Percentiles rank a stretch among this genome's conserved stretches.
Evolutionary conservation across 2,888 invertebrate species (phyloP).

Genomic region (Clistopyga incitator): DNA sequence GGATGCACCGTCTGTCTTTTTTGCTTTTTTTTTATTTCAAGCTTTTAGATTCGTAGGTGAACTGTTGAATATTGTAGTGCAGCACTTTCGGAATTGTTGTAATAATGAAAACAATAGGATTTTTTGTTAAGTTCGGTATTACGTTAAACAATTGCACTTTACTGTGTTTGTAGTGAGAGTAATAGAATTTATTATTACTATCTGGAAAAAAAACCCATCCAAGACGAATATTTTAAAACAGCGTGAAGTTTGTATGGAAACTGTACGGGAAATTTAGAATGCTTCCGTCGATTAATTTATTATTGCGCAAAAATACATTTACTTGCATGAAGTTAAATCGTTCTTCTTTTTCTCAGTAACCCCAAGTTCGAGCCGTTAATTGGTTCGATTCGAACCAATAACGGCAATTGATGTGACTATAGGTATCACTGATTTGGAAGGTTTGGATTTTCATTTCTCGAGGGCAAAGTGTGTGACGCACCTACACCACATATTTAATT

Average conservation of each 20-base stretch:
- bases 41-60: background rate
- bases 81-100: background rate
- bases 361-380: background rate
- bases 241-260: background rate
- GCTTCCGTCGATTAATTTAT: background rate
- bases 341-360: background rate
- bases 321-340: background rate
- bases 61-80: background rate
- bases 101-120: no score
- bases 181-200: background rate
- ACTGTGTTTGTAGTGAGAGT: no score
- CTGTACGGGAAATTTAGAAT: background rate
- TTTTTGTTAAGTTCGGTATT: no score
- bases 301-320: background rate
- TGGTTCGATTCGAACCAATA: background rate
- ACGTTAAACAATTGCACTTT: no score
- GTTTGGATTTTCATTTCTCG: constrained; percentile 5
- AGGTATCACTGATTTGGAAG: background rate
- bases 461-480: constrained; percentile 54
- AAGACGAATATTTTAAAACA: background rate
- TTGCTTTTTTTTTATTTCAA: background rate
- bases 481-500: constrained; percentile 46
- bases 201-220: background rate
- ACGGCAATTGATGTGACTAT: background rate
- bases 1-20: background rate